Base-by-base conservation (phyloP, 2,113 vertebrate species). In the Chloroceryle aenea region DNA sequence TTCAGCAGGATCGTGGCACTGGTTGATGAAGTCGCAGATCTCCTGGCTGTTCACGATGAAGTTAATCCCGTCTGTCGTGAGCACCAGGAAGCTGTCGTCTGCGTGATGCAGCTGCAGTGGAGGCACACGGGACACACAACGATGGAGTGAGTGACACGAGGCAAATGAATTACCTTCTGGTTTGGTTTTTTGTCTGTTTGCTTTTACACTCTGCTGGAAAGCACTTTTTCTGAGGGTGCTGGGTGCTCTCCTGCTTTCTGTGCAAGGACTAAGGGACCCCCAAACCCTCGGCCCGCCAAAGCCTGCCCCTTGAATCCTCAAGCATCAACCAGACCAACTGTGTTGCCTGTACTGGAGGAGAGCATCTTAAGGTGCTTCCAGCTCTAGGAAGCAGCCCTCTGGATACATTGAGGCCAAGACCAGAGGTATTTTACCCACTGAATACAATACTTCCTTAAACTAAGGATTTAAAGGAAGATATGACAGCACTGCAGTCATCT, bases 41-140 rank as follows among this genome's bases (percentile, higher is more conserved):
- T 99, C 99, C 91, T 99, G 99, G 89, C 99, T 99, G 89, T 99
- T 99, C 97, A 99, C 99, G 21, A 99, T 99, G 96, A 99, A 99
- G 98, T 99, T 99, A 76, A 99, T 98, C 50, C 99, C 99, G 0
- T 99, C 99, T 4, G 99, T 99, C 43, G 99, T 99, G 94, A 99
- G 99, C 22, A 99, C 99, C 95, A 99, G 98, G 96, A 99, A 99
- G 30, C 99, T 97, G 93, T 99, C 99, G 0, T 99, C 98, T 2
- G 97, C 98, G 2, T 99, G 99, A 29, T 99, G 98, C 58, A 99
- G 63, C 99, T 99, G 97, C 75, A 95, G 87, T 40, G 30, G 80
- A 78, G 95, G 56, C 40, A 88, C 2, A 45, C 3, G 22, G 58
- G 10, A 17, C 1, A 21, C 59, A 59, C 16, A 5, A 6, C 0